A percentile compares a stretch with the other conserved stretches of the same genome.
phyloP scores from a whole-genome alignment of 2,797 vertebrate species.

The Pseudochirops cupreus region DNA sequence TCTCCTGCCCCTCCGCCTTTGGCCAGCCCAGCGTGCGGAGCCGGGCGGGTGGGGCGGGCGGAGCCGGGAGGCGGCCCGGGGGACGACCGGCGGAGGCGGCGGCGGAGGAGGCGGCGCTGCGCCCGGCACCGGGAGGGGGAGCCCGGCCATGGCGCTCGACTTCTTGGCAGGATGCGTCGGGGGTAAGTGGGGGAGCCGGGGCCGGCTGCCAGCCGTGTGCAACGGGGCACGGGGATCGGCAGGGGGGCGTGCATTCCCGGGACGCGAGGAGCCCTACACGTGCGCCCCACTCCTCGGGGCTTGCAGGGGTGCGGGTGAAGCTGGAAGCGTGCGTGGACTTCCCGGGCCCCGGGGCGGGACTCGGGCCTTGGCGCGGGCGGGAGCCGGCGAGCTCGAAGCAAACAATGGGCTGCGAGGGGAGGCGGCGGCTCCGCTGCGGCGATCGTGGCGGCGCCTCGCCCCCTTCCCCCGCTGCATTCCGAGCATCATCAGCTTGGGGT shows the following conservation, averaged over 20 bases:
- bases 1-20: not conserved
- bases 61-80: not conserved
- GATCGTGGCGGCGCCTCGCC: not conserved
- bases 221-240: not conserved
- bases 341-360: not conserved
- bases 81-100: not conserved
- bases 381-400: not conserved
- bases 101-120: not conserved
- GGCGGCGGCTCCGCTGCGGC: not conserved
- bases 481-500: not conserved
- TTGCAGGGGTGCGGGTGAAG: not conserved
- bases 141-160: conserved; percentile 91
- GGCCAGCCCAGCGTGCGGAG: not conserved
- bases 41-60: not conserved
- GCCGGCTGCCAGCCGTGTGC: not conserved
- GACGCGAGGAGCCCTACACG: not conserved
- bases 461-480: not conserved
- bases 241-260: not conserved
- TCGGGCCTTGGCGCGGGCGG: not conserved
- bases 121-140: not conserved
- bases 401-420: fast-evolving
- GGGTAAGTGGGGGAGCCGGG: conserved; percentile 87
- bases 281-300: not conserved
- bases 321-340: not conserved
- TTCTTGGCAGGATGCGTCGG: conserved; percentile 95